phyloP scores from a whole-genome alignment of 2,113 vertebrate genomes.

The Haemorhous mexicanus region DNA sequence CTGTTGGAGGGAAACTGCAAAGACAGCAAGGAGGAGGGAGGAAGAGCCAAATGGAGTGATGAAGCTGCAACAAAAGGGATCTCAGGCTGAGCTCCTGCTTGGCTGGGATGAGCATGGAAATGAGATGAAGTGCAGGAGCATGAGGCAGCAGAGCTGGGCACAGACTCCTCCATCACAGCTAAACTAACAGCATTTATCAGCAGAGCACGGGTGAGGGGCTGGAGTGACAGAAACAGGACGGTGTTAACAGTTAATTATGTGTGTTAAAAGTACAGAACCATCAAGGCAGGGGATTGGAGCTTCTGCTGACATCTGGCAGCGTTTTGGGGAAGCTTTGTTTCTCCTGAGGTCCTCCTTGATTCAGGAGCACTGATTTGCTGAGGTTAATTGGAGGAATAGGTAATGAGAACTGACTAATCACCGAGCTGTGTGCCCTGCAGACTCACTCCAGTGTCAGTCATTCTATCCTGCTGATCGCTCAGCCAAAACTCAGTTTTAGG shows the following conservation, averaged over 20 bases:
- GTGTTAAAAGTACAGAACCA: background rate
- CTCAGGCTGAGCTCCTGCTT: background rate
- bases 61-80: background rate
- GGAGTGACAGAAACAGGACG: background rate
- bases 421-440: background rate
- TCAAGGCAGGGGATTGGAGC: background rate
- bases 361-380: background rate
- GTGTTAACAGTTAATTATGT: background rate
- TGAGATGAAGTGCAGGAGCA: background rate
- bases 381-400: background rate
- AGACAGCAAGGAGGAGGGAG: background rate
- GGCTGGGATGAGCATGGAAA: background rate
- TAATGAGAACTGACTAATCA: slow-evolving; percentile 28
- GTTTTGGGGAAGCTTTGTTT: background rate
- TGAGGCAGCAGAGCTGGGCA: background rate
- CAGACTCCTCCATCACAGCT: background rate
- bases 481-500: background rate
- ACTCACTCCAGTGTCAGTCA: background rate
- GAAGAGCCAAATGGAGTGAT: background rate
- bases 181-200: background rate
- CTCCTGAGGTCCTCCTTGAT: background rate
- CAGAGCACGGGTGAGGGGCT: background rate
- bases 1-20: background rate
- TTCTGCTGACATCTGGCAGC: slow-evolving; percentile 10
- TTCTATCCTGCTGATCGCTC: background rate